These are phyloP conservation scores for Octopus bimaculoides DNA, from an alignment of 1,140 invertebrate genomes.

Conservation along the genomic window DNA sequence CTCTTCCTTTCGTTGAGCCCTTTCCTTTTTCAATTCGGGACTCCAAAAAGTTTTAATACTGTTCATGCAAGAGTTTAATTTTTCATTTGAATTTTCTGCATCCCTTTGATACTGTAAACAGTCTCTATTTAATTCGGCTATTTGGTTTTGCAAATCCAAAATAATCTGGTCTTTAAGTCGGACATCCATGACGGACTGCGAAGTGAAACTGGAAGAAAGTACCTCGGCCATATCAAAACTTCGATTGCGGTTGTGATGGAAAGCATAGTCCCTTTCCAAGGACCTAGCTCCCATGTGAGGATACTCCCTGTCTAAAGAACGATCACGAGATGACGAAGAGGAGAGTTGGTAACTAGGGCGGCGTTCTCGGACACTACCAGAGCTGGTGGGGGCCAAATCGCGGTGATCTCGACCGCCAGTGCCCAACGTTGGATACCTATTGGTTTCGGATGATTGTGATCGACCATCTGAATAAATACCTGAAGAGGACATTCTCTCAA, in stretches of 20 bases:
- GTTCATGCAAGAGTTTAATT: constrained; percentile 97
- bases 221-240: constrained; percentile 34
- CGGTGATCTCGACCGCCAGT: not conserved
- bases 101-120: constrained; percentile 95
- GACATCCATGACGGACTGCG: not conserved
- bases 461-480: constrained; percentile 13
- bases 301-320: constrained; percentile 51
- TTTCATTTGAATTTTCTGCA: constrained; percentile 94
- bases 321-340: constrained; percentile 31
- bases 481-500: not conserved
- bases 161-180: constrained; percentile 54
- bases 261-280: constrained; percentile 47
- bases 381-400: constrained; percentile 18
- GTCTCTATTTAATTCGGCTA: constrained; percentile 92
- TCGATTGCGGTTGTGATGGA: constrained; percentile 33
- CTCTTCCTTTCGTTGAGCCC: constrained; percentile 94
- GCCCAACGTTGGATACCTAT: not conserved
- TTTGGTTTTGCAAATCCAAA: constrained; percentile 91
- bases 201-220: not conserved
- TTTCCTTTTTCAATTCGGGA: constrained; percentile 97
- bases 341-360: constrained; percentile 20
- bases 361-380: constrained; percentile 21
- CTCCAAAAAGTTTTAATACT: constrained; percentile 99
- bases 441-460: constrained; percentile 18
- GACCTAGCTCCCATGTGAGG: constrained; percentile 54